phyloP scores from a whole-genome alignment of 1,140 invertebrate species.

The Caenorhabditis inopinata region DNA sequence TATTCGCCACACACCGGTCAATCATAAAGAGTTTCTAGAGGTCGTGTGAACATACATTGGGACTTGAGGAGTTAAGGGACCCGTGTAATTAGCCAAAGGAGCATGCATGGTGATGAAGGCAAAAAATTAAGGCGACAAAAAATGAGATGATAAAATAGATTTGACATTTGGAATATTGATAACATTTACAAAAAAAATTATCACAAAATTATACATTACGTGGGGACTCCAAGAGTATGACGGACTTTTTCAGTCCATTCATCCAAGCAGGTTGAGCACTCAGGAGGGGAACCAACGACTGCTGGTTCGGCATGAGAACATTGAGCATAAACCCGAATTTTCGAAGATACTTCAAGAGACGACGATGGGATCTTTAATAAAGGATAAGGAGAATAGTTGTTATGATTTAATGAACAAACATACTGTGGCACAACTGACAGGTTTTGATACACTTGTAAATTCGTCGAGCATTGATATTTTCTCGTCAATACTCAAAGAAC shows the following conservation, averaged over 20 bases:
- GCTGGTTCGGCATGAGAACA: constrained; percentile 36
- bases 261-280: constrained; percentile 33
- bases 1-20: not conserved
- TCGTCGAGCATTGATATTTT: not conserved
- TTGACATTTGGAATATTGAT: not conserved
- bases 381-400: not conserved
- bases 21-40: no score
- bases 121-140: not conserved
- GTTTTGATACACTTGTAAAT: not conserved
- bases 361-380: constrained; percentile 18
- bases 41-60: no score
- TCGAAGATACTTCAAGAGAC: constrained; percentile 14
- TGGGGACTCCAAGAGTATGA: not conserved
- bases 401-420: not conserved
- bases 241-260: constrained; percentile 39
- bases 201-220: not conserved
- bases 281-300: not conserved
- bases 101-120: not conserved
- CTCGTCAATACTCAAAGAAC: constrained; percentile 9
- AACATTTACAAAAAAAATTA: not conserved
- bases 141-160: not conserved
- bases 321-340: constrained; percentile 34
- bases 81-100: not conserved
- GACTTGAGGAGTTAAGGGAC: not conserved
- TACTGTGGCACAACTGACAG: not conserved